phyloP scores from a whole-genome alignment of 2,888 invertebrate genomes.

The Melitaea athalia region DNA sequence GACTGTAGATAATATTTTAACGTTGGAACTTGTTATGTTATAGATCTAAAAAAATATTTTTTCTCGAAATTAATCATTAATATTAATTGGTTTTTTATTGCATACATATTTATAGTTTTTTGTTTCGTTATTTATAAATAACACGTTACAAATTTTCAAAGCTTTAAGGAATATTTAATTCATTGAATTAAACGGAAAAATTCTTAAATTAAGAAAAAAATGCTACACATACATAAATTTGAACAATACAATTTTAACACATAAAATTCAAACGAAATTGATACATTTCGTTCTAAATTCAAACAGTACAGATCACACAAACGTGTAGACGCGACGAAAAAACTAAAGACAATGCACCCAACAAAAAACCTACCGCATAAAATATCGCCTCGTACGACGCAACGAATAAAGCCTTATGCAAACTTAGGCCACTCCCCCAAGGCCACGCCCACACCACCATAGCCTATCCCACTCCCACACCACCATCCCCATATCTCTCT shows the following conservation, averaged over 20 bases:
- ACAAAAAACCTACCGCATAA: constrained; percentile 67
- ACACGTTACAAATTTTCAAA: no score
- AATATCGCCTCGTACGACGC: constrained; percentile 55
- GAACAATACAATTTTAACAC: constrained; percentile 7
- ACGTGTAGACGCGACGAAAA: constrained; percentile 46
- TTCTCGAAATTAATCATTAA: no score
- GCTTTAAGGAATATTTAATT: no score
- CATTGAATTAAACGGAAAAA: neutral
- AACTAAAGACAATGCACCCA: constrained; percentile 75
- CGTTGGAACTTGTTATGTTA: no score
- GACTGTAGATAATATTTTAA: no score
- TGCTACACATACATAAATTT: neutral
- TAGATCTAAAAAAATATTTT: no score
- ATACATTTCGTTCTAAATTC: constrained; percentile 9
- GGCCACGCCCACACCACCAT: constrained; percentile 63
- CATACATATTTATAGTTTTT: no score
- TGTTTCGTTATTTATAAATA: no score
- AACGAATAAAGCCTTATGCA: constrained; percentile 64
- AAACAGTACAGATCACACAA: constrained; percentile 36
- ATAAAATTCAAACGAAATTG: constrained; percentile 8
- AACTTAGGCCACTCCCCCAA: constrained; percentile 67
- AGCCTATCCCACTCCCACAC: constrained; percentile 50
- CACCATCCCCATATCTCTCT: constrained; percentile 47
- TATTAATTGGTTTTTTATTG: no score
- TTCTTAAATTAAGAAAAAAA: neutral